These are phyloP conservation scores for Drosophila sordidula DNA, from an alignment of 2,888 invertebrate genomes.

Conservation along the genomic window DNA sequence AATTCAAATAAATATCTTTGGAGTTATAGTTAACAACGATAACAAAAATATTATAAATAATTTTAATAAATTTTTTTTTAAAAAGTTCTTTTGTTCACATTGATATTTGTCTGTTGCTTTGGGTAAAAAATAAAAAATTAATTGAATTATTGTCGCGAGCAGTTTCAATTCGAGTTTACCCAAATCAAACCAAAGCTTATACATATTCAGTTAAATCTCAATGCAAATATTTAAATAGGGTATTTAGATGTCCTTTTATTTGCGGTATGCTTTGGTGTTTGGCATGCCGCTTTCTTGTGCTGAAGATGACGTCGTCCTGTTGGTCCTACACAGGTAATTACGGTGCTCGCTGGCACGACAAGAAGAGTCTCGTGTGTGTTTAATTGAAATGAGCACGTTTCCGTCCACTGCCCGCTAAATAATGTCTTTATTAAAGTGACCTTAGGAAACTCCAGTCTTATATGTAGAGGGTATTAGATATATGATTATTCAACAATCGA, in stretches of 20 bases:
- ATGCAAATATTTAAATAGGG: not conserved
- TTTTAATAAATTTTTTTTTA: not conserved
- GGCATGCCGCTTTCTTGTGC: slow-evolving; percentile 31
- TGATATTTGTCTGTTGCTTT: no score
- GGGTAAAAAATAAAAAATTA: no score
- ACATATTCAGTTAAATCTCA: no score
- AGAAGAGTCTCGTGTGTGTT: slow-evolving; percentile 35
- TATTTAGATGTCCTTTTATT: not conserved
- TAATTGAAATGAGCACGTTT: slow-evolving; percentile 58
- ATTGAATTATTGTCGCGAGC: no score
- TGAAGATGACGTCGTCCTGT: slow-evolving; percentile 65
- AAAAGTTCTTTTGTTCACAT: no score
- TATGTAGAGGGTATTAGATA: not conserved
- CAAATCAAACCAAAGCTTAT: no score
- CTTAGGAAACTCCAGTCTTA: not conserved
- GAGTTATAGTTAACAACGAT: no score
- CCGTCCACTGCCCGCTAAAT: slow-evolving; percentile 9
- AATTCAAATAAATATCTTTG: no score
- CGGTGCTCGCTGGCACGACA: slow-evolving; percentile 32
- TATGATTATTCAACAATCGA: not conserved
- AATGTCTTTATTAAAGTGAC: slow-evolving; percentile 50
- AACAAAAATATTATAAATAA: not conserved
- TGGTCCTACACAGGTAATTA: slow-evolving; percentile 52
- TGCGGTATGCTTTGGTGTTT: not conserved
- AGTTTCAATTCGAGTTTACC: no score